Conservation (phyloP, 2,113 vertebrate genomes). For the Alectura lathami region DNA sequence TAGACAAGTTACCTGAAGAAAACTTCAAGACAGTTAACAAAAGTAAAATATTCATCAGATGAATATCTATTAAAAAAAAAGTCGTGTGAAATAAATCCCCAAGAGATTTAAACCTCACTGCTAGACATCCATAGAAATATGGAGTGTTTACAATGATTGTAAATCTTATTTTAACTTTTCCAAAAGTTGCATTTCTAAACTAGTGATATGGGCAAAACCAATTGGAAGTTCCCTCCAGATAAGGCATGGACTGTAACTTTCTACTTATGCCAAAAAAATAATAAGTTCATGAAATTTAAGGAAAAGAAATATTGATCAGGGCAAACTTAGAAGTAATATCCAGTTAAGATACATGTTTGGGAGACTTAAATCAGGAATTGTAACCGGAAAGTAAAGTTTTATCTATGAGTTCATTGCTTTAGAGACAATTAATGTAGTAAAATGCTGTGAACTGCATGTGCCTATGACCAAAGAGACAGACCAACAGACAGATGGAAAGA, state of each 20-base stretch:
- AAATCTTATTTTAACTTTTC: neutral
- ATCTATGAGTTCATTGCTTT: neutral
- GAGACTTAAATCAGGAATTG: neutral
- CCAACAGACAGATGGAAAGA: neutral
- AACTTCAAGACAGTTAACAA: neutral
- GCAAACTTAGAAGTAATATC: neutral
- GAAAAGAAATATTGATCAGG: neutral
- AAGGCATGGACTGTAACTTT: neutral
- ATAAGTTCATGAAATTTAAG: neutral
- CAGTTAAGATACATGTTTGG: neutral
- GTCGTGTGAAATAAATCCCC: neutral
- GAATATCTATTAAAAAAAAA: neutral
- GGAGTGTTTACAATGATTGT: neutral
- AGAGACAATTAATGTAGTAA: neutral
- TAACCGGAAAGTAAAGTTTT: neutral
- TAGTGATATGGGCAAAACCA: neutral
- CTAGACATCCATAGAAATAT: neutral
- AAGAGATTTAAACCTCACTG: neutral
- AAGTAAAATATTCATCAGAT: neutral
- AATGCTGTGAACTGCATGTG: neutral
- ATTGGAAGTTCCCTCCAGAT: neutral
- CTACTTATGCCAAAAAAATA: neutral
- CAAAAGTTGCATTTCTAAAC: neutral
- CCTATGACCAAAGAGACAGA: neutral
- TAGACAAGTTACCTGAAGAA: neutral